Evolutionary conservation across 2,888 invertebrate species (phyloP).

Genomic region (Phortica okadai): DNA sequence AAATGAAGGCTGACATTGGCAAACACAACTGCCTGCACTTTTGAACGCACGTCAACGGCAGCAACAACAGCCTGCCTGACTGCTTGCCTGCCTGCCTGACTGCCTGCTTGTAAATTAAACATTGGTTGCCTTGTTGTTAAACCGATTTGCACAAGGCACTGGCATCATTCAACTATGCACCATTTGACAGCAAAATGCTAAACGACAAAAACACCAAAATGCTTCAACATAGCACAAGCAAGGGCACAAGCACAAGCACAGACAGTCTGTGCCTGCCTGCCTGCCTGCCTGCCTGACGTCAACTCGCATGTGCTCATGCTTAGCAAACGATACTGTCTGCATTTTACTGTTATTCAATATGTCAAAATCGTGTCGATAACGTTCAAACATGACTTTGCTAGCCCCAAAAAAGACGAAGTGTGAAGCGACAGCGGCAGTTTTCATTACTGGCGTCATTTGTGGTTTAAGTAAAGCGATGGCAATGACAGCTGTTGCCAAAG

Average conservation of each 20-base stretch:
- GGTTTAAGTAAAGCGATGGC: constrained; percentile 43
- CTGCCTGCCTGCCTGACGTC: too few relatives aligned
- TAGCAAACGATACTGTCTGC: constrained; percentile 45
- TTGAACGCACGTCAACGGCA: too few relatives aligned
- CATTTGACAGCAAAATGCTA: constrained; percentile 47
- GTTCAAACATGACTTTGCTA: constrained; percentile 55
- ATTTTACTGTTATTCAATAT: constrained; percentile 70
- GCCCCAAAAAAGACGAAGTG: neutral
- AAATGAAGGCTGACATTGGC: constrained; percentile 25
- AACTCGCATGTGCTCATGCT: too few relatives aligned
- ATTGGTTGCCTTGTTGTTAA: constrained; percentile 53
- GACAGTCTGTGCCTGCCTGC: too few relatives aligned
- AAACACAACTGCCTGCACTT: constrained; percentile 51
- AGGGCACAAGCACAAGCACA: too few relatives aligned
- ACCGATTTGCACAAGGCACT: constrained; percentile 61
- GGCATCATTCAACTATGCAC: constrained; percentile 28
- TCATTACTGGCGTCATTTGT: constrained; percentile 54
- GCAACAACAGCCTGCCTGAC: constrained; percentile 42
- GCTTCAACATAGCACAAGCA: too few relatives aligned
- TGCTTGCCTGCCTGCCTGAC: constrained; percentile 48
- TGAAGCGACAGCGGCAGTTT: constrained; percentile 7
- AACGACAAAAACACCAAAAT: neutral
- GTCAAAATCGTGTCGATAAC: constrained; percentile 71
- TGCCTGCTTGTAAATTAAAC: constrained; percentile 49
- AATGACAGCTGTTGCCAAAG: constrained; percentile 7